phyloP scores from a whole-genome alignment of 2,888 invertebrate genomes.

The Lycophotia porphyrea region DNA sequence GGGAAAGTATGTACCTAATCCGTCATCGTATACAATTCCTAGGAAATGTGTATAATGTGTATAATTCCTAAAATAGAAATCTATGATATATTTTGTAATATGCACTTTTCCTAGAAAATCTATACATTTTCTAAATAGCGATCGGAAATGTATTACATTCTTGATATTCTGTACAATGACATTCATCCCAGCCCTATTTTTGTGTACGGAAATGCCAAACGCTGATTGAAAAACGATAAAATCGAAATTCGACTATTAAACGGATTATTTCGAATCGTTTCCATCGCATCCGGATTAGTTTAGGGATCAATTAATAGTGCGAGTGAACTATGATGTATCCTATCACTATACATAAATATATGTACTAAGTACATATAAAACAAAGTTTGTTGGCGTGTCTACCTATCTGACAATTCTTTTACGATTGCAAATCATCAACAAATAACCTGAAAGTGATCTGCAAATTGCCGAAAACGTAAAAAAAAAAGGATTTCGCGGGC shows the following conservation, averaged over 20 bases:
- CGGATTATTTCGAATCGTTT: conserved; percentile 45
- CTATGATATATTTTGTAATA: too few relatives aligned
- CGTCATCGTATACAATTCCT: too few relatives aligned
- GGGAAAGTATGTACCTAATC: too few relatives aligned
- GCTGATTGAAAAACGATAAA: conserved; percentile 41
- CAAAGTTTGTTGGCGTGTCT: not conserved
- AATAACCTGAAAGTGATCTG: not conserved
- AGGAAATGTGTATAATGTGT: too few relatives aligned
- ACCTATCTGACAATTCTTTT: not conserved
- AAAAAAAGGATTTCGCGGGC: not conserved
- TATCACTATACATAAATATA: too few relatives aligned
- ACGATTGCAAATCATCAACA: not conserved
- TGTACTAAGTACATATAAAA: too few relatives aligned
- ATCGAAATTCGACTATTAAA: conserved; percentile 36
- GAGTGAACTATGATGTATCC: conserved; percentile 6
- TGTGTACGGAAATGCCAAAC: conserved; percentile 7
- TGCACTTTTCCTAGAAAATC: too few relatives aligned
- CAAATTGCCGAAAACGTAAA: not conserved
- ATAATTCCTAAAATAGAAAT: too few relatives aligned
- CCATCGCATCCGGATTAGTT: conserved; percentile 41
- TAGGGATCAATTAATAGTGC: conserved; percentile 36
- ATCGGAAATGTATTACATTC: too few relatives aligned
- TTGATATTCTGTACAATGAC: too few relatives aligned
- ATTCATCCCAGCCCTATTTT: not conserved
- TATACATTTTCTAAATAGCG: too few relatives aligned